Base-by-base conservation (phyloP, 2,113 vertebrate genomes). In the Aldabrachelys gigantea region DNA sequence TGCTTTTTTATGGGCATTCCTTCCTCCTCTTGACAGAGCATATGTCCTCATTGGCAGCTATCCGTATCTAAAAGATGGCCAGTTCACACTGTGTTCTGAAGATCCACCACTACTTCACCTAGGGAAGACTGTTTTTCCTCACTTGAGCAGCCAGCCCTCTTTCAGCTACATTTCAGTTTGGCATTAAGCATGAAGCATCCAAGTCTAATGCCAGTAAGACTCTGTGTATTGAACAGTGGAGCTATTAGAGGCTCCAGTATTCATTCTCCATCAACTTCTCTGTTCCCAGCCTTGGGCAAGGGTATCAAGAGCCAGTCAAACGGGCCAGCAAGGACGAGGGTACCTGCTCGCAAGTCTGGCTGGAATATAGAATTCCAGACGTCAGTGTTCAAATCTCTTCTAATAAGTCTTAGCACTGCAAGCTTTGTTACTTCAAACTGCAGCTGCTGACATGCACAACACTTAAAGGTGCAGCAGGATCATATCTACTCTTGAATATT, bases 401-500 rank as follows among this genome's bases (percentile, higher is more conserved):
- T 2, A 38, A 62, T 24, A 85, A 57, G 17, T 87, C 65, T n/a
- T n/a, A 69, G 17, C 65, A 35, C 21, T 69, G 31, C 65, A 69
- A 19, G 17, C 35, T 72, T 72, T 38, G 8, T 72, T 72, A 72
- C n/a, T 91, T 94, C 38, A 94, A n/a, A 16, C n/a, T 35, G 4
- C 17, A 38, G 27, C 14, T 29, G 21, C 13, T 85, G 89, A 93
- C 84, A 72, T 38, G 29, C 59, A 91, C 49, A 82, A 22, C 19
- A 47, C 1, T 80, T 87, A 27, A 65, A 81, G 21, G 12, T 41
- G 24, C 56, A 41, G 50, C 80, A 91, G 69, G 75, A 87, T n/a
- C 93, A 78, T 86, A 96, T 82, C 96, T 87, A 88, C 31, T 91
- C 38, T 10, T 94, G 75, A 97, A 94, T 91, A 84, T 97, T 96